Percentiles rank a stretch among this genome's conserved stretches.
phyloP scores from a whole-genome alignment of 23 tunicate genomes.

The Trididemnum miniatum region DNA sequence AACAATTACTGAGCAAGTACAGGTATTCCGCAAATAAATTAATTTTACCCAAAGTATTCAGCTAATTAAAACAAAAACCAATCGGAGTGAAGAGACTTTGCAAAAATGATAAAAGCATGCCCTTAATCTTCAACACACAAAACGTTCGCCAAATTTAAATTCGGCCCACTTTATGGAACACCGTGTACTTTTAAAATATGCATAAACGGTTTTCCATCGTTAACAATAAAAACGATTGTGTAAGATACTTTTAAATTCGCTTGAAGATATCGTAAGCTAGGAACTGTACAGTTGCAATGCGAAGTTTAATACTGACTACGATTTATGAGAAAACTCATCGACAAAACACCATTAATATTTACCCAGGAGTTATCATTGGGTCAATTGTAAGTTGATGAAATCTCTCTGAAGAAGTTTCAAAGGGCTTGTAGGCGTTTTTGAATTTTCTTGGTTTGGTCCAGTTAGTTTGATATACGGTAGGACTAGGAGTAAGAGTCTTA shows the following conservation, averaged over 20 bases:
- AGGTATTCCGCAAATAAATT: constrained; percentile 7
- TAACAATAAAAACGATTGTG: no score
- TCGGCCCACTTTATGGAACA: constrained; percentile 15
- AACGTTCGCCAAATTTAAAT: constrained; percentile 4
- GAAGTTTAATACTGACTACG: no score
- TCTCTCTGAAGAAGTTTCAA: constrained; percentile 63
- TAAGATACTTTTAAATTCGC: no score
- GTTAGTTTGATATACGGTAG: constrained; percentile 60
- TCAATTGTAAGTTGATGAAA: constrained; percentile 61
- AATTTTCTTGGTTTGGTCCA: constrained; percentile 59
- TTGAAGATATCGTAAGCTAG: no score
- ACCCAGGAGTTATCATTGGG: constrained; percentile 88
- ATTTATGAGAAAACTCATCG: no score
- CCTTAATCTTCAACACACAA: no score
- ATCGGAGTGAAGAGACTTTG: no score
- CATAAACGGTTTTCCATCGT: no score
- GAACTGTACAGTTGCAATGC: no score
- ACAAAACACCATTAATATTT: background rate
- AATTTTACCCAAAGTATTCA: constrained; percentile 6
- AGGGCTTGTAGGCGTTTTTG: constrained; percentile 77
- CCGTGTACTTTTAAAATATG: background rate
- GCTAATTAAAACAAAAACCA: constrained; percentile 9
- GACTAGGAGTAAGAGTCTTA: constrained; percentile 71
- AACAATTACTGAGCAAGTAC: constrained; percentile 12
- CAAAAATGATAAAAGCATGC: no score